A percentile compares a stretch with the other conserved stretches of the same genome.
phyloP scores from a whole-genome alignment of 2,797 vertebrate genomes.

The Hydrophis major region DNA sequence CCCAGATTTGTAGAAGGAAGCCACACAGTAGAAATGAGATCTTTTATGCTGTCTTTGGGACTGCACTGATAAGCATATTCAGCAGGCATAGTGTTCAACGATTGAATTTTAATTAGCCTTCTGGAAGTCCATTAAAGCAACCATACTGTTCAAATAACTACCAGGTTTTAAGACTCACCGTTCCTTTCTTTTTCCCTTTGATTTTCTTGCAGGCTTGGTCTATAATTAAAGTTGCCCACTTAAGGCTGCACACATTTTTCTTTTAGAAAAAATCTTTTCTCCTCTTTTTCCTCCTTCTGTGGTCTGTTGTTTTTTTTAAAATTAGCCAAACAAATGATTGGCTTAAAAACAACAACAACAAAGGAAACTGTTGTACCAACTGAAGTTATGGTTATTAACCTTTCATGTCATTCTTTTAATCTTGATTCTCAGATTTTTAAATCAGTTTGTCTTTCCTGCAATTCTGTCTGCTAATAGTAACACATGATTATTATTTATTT shows the following conservation, averaged over 20 bases:
- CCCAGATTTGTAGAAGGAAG: constrained; percentile 2
- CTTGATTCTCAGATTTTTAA: neutral
- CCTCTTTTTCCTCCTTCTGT: no score
- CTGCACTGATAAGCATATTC: neutral
- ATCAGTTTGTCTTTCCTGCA: neutral
- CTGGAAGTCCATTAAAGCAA: neutral
- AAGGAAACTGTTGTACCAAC: neutral
- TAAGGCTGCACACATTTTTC: neutral
- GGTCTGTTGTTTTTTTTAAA: neutral
- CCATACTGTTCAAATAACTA: neutral
- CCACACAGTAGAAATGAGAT: neutral
- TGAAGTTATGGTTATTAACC: neutral
- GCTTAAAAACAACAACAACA: neutral
- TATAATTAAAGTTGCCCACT: neutral
- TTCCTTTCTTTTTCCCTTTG: neutral
- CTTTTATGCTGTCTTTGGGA: neutral
- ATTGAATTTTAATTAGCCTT: neutral
- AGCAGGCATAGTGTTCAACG: no score
- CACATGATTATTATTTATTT: neutral
- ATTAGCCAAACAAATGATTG: neutral
- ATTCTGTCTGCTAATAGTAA: neutral
- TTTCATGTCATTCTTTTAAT: neutral
- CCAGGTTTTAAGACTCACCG: neutral
- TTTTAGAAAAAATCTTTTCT: neutral
- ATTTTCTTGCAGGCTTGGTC: neutral